These are phyloP conservation scores for Peucedramus taeniatus DNA, from an alignment of 2,113 vertebrate species.

Conservation along the genomic window DNA sequence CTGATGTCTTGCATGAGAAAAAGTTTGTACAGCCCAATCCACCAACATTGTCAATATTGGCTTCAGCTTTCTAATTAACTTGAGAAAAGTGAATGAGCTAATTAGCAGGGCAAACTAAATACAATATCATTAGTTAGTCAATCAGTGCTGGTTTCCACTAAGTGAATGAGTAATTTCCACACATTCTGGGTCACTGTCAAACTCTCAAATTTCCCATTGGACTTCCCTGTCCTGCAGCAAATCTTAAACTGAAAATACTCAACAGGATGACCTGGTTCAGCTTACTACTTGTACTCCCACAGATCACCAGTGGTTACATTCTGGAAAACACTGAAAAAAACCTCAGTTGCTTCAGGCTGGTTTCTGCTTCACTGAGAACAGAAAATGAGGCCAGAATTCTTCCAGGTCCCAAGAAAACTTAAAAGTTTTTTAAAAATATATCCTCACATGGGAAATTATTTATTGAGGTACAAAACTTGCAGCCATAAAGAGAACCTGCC, in stretches of 20 bases:
- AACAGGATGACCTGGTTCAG: not conserved
- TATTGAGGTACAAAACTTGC: not conserved
- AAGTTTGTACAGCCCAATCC: not conserved
- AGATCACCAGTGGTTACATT: not conserved
- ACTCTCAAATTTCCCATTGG: not conserved
- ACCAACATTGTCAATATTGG: slow-evolving; percentile 39
- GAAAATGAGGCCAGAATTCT: not conserved
- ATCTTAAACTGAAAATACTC: not conserved
- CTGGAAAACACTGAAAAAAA: not conserved
- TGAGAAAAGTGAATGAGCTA: slow-evolving; percentile 22
- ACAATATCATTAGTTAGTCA: slow-evolving; percentile 42
- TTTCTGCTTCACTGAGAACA: not conserved
- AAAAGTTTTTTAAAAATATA: not conserved
- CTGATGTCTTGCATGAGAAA: not conserved
- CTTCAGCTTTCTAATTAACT: slow-evolving; percentile 43
- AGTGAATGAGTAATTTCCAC: slow-evolving; percentile 2
- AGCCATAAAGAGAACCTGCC: not conserved
- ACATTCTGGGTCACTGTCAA: not conserved
- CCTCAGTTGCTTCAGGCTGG: not conserved
- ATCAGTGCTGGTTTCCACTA: slow-evolving; percentile 18
- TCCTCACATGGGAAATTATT: not conserved
- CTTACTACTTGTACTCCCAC: not conserved
- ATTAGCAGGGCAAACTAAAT: slow-evolving; percentile 47
- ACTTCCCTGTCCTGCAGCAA: not conserved
- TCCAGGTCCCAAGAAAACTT: not conserved